Percentiles rank a stretch among this genome's conserved stretches.
phyloP scores from a whole-genome alignment of 2,113 vertebrate genomes.

The Corvus moneduloides region DNA sequence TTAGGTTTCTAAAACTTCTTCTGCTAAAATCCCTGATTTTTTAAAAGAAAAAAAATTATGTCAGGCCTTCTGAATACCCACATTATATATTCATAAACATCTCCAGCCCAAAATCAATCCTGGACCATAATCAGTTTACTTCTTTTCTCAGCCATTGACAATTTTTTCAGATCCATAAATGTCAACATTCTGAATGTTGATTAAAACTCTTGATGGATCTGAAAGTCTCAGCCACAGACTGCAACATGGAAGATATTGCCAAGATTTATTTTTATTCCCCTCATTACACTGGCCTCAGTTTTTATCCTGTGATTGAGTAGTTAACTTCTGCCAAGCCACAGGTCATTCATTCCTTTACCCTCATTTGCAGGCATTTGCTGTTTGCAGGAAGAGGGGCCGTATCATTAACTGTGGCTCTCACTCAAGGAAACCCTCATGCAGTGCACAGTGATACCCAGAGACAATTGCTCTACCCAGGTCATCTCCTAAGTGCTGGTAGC shows the following conservation, averaged over 20 bases:
- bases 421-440: neutral
- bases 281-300: neutral
- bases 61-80: neutral
- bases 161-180: constrained; percentile 22
- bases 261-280: constrained; percentile 22
- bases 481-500: neutral
- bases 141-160: constrained; percentile 17
- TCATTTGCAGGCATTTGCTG: neutral
- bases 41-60: neutral
- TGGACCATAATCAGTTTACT: constrained; percentile 31
- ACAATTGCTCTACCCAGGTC: neutral
- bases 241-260: neutral
- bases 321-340: neutral
- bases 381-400: neutral
- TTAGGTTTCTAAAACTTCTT: neutral
- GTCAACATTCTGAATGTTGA: neutral
- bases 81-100: neutral
- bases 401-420: neutral
- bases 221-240: neutral
- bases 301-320: neutral
- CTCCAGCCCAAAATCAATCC: neutral
- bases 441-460: neutral
- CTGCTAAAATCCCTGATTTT: neutral
- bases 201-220: constrained; percentile 6
- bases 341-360: neutral